Percentiles rank a stretch among this genome's conserved stretches.
Conservation (phyloP, 2,888 invertebrate genomes). For the Ormia ochracea region DNA sequence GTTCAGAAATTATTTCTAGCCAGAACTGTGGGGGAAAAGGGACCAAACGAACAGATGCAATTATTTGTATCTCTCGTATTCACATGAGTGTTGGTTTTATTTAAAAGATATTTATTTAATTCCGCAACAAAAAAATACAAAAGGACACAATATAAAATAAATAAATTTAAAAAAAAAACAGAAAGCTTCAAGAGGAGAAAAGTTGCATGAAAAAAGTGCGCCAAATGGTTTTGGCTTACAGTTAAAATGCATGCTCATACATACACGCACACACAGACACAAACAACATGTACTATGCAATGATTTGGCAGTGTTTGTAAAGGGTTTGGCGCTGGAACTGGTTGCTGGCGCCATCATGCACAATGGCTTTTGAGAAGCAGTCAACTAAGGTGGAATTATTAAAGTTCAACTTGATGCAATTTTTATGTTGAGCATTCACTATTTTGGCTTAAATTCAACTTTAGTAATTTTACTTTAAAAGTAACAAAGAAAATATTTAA, state of each 20-base stretch:
- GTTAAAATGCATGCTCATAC: not conserved
- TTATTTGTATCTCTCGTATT: conserved; percentile 20
- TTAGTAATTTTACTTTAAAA: too few relatives aligned
- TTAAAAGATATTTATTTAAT: conserved; percentile 58
- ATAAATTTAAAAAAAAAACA: conserved; percentile 15
- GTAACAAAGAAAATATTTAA: too few relatives aligned
- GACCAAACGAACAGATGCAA: conserved; percentile 40
- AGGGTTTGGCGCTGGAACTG: not conserved
- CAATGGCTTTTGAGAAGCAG: not conserved
- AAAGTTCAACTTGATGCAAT: too few relatives aligned
- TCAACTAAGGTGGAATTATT: not conserved
- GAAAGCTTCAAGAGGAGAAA: conserved; percentile 11
- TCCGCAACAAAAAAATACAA: conserved; percentile 1
- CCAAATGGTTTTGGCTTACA: conserved; percentile 1
- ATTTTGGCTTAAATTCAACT: too few relatives aligned
- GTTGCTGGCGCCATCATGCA: not conserved
- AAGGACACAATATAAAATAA: conserved; percentile 6
- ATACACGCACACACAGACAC: not conserved
- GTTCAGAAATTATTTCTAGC: not conserved
- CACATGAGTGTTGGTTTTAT: conserved; percentile 35
- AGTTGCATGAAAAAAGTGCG: not conserved
- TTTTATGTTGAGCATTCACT: too few relatives aligned
- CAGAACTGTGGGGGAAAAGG: conserved; percentile 2
- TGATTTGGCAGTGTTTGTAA: not conserved
- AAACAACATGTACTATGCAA: not conserved